A percentile compares a stretch with the other conserved stretches of the same genome.
These are phyloP conservation scores for Dendroctonus ponderosae DNA, from an alignment of 1,140 invertebrate genomes.

Conservation along the genomic window DNA sequence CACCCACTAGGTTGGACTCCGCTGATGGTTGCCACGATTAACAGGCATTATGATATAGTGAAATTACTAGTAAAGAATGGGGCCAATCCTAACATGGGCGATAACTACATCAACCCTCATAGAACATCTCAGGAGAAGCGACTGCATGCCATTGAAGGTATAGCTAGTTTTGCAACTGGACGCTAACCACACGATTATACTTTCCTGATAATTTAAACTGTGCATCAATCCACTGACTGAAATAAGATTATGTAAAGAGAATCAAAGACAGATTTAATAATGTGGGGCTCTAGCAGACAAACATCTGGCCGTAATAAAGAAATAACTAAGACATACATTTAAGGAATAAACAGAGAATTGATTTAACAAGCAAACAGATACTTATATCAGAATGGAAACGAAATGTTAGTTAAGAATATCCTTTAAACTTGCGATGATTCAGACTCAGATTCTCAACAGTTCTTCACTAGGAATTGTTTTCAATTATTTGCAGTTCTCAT, in stretches of 20 bases:
- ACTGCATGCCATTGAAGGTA: conserved; percentile 48
- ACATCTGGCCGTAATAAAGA: no score
- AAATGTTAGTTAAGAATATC: no score
- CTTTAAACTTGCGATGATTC: no score
- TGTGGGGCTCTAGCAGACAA: no score
- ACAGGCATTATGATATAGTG: conserved; percentile 65
- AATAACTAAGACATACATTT: no score
- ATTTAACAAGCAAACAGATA: no score
- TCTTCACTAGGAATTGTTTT: no score
- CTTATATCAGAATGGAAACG: no score
- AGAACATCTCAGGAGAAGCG: conserved; percentile 55
- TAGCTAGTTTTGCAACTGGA: conserved; percentile 7
- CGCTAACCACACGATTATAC: neutral
- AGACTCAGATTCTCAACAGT: no score
- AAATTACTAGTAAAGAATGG: conserved; percentile 70
- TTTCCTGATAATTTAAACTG: conserved; percentile 1
- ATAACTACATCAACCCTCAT: conserved; percentile 75
- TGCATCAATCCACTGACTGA: neutral
- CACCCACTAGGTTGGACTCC: conserved; percentile 84
- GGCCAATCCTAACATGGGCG: conserved; percentile 75
- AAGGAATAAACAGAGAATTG: no score
- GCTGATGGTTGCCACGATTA: conserved; percentile 80
- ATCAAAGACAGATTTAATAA: no score
- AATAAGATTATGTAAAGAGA: neutral
- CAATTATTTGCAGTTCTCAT: conserved; percentile 42